Evolutionary conservation across 2,113 vertebrate species (phyloP).

Genomic region (Rutilus rutilus): DNA sequence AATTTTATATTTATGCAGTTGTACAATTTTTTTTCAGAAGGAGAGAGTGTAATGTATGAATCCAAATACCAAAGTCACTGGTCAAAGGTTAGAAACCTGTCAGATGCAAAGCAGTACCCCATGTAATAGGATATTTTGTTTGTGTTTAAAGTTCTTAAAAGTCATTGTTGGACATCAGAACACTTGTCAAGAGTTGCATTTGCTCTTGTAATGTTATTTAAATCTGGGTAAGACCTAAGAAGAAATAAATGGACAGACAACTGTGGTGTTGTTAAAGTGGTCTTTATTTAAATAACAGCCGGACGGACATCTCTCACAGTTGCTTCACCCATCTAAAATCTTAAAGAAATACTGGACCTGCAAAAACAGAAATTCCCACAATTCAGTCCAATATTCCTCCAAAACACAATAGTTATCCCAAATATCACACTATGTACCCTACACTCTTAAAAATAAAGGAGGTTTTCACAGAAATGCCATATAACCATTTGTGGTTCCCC

Average conservation of each 20-base stretch:
- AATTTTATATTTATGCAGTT: conserved; percentile 99
- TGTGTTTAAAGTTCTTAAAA: conserved; percentile 83
- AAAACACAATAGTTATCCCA: not conserved
- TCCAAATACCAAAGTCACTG: conserved; percentile 98
- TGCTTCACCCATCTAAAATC: conserved; percentile 81
- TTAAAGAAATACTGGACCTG: conserved; percentile 98
- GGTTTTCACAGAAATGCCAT: no score
- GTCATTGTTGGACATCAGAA: conserved; percentile 91
- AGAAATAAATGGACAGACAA: conserved; percentile 80
- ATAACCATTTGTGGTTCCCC: no score
- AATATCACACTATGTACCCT: not conserved
- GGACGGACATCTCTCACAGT: not conserved
- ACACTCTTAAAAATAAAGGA: not conserved
- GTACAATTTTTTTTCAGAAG: conserved; percentile 97
- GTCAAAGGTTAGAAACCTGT: conserved; percentile 90
- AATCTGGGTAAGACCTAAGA: conserved; percentile 90
- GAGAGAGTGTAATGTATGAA: conserved; percentile 96
- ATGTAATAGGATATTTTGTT: conserved; percentile 89
- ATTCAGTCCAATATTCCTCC: not conserved
- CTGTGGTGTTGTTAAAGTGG: conserved; percentile 60
- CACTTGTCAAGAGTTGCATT: conserved; percentile 84
- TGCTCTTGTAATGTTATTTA: conserved; percentile 94
- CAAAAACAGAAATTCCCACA: conserved; percentile 53
- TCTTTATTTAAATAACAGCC: conserved; percentile 54
- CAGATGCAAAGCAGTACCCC: conserved; percentile 95